phyloP scores from a whole-genome alignment of 1,140 invertebrate genomes.

The Cyclargus thomasi region DNA sequence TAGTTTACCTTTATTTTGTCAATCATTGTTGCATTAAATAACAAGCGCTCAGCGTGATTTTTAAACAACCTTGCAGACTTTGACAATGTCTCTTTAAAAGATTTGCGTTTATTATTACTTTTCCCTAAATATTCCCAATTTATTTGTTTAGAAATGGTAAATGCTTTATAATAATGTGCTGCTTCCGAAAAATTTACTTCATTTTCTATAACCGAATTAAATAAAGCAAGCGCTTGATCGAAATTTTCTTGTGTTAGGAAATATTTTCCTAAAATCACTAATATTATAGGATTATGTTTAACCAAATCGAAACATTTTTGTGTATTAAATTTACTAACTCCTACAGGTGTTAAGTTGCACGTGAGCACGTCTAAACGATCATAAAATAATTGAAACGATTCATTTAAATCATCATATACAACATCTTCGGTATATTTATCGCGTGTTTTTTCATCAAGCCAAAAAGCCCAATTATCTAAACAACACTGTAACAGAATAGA shows the following conservation, averaged over 20 bases:
- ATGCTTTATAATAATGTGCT: slow-evolving; percentile 22
- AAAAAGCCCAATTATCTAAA: slow-evolving; percentile 22
- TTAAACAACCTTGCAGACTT: slow-evolving; percentile 13
- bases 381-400: slow-evolving; percentile 7
- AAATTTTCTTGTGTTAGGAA: slow-evolving; percentile 12
- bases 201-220: slow-evolving; percentile 17
- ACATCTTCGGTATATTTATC: not conserved
- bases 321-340: slow-evolving; percentile 2
- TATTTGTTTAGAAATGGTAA: slow-evolving; percentile 6
- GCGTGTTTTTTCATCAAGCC: slow-evolving; percentile 16
- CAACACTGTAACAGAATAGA: slow-evolving; percentile 20
- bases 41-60: not conserved
- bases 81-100: slow-evolving; percentile 10
- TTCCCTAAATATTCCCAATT: not conserved
- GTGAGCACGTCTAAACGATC: not conserved
- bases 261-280: slow-evolving; percentile 20
- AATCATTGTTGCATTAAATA: slow-evolving; percentile 17
- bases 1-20: slow-evolving; percentile 18
- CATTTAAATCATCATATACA: not conserved
- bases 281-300: slow-evolving; percentile 15
- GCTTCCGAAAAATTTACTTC: slow-evolving; percentile 18
- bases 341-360: not conserved
- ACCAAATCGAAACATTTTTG: slow-evolving; percentile 17
- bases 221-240: slow-evolving; percentile 6
- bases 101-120: slow-evolving; percentile 6